Base-by-base conservation (phyloP, 92 coral and sea anemone species). In the Phymanthus crucifer region DNA sequence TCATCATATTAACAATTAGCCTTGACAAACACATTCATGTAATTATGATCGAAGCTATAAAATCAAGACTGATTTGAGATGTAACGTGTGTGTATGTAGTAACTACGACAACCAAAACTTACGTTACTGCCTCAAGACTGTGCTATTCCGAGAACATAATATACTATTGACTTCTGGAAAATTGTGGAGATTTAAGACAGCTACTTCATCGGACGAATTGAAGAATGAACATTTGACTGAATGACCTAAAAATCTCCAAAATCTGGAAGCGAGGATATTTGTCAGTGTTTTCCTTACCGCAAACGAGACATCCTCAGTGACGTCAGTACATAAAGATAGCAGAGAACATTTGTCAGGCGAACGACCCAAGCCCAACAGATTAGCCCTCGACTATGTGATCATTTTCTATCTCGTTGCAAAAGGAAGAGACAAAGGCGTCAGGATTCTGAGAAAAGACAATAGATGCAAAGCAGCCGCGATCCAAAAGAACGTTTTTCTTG, bases 221-320 rank as follows among this genome's bases (percentile, higher is more conserved):
- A 29, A 12, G 18, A 6, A 54, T 54, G 27, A 61, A 21, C 29
- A 12, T 29, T 61, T 61, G 23, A 27, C 26, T 21, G 64, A 54
- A 21, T 18, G 16, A 6, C 29, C 29, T 61, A 61, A 33, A 27
- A 27, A 61, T 18, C 29, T 24, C 33, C 0, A 13, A 8, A 61
- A 18, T 8, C 36, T 61, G 29, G 29, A 27, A 61, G 19, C 68
- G 29, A 61, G 26, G 2, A 27, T 61, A 26, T 29, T 12, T 34
- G 26, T 11, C 3, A 27, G 14, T 12, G 13, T 9, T 61, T 61
- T 27, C 3, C 68, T 27, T 11, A 27, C 34, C 64, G 64, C 64
- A 27, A 24, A 29, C 35, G 68, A 61, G 68, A 61, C 68, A 24
- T 61, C 68, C 68, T 61, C 34, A 61, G 18, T 29, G 68, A 61